These are phyloP conservation scores for Itoplectis maculator DNA, from an alignment of 2,888 invertebrate species.

Conservation along the genomic window DNA sequence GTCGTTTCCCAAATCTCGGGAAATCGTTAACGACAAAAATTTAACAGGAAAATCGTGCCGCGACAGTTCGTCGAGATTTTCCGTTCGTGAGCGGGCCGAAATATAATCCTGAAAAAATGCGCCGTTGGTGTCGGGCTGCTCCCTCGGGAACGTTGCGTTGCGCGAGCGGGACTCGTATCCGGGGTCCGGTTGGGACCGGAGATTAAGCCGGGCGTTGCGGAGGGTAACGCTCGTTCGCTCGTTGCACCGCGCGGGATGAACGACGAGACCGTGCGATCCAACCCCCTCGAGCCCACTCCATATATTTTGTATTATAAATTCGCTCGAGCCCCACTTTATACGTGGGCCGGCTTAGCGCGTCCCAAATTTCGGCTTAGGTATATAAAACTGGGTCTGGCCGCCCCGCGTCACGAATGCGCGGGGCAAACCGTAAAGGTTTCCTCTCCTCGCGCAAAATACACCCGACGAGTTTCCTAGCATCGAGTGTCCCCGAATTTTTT, in stretches of 20 bases:
- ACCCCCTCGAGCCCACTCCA: constrained; percentile 70
- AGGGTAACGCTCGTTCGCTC: constrained; percentile 61
- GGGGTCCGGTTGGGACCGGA: constrained; percentile 69
- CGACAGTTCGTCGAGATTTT: constrained; percentile 26
- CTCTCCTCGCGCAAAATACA: constrained; percentile 42
- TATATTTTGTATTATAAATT: constrained; percentile 79
- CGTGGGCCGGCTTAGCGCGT: constrained; percentile 77
- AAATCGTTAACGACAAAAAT: constrained; percentile 10
- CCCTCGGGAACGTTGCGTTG: constrained; percentile 60
- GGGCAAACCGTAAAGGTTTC: constrained; percentile 13
- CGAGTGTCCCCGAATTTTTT: no score
- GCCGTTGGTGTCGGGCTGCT: constrained; percentile 61
- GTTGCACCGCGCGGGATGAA: constrained; percentile 31
- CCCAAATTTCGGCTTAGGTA: constrained; percentile 70
- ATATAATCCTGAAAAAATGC: constrained; percentile 58
- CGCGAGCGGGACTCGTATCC: constrained; percentile 60
- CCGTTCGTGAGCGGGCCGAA: constrained; percentile 41
- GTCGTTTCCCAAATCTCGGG: constrained; percentile 2
- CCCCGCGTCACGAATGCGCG: constrained; percentile 37
- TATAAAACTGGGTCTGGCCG: constrained; percentile 66
- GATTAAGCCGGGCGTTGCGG: constrained; percentile 60
- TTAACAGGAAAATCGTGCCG: constrained; percentile 10
- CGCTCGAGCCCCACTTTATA: constrained; percentile 78
- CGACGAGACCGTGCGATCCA: constrained; percentile 14
- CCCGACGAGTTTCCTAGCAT: constrained; percentile 47